Evolutionary conservation across 2,113 vertebrate genomes (phyloP).

Genomic region (Ramphastos sulfuratus): DNA sequence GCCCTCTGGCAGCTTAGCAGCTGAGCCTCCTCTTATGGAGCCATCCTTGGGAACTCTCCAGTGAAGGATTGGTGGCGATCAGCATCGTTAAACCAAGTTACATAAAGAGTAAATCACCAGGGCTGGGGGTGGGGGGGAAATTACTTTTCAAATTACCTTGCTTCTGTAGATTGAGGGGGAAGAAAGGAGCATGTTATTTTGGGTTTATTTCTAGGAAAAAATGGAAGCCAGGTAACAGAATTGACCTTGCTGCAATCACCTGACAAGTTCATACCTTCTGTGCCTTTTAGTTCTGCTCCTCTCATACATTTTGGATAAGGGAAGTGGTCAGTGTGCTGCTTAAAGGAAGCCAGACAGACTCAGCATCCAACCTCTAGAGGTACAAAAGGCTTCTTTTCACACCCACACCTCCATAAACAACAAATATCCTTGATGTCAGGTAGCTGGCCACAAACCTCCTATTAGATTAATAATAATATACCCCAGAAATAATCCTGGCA

Average conservation of each 20-base stretch:
- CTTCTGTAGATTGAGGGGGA: neutral
- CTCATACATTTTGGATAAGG: neutral
- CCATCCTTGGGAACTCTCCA: neutral
- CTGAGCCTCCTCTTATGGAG: neutral
- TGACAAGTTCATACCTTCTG: neutral
- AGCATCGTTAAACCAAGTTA: neutral
- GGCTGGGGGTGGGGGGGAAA: too few species aligned
- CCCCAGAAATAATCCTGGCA: neutral
- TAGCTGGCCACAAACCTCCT: neutral
- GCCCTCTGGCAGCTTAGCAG: neutral
- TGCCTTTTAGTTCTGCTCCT: neutral
- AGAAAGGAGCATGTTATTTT: neutral
- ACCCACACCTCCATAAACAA: neutral
- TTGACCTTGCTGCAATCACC: neutral
- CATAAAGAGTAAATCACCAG: neutral
- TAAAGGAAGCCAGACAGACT: neutral
- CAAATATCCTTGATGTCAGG: neutral
- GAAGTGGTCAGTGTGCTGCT: rapidly evolving
- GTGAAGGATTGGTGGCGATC: neutral
- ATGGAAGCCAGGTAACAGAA: neutral
- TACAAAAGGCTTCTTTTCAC: neutral
- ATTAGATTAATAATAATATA: neutral
- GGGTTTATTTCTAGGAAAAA: neutral
- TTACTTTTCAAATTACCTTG: neutral
- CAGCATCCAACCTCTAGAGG: neutral